Percentiles rank a stretch among this genome's conserved stretches.
phyloP scores from a whole-genome alignment of 2,797 vertebrate genomes.

The Cryptoprocta ferox region DNA sequence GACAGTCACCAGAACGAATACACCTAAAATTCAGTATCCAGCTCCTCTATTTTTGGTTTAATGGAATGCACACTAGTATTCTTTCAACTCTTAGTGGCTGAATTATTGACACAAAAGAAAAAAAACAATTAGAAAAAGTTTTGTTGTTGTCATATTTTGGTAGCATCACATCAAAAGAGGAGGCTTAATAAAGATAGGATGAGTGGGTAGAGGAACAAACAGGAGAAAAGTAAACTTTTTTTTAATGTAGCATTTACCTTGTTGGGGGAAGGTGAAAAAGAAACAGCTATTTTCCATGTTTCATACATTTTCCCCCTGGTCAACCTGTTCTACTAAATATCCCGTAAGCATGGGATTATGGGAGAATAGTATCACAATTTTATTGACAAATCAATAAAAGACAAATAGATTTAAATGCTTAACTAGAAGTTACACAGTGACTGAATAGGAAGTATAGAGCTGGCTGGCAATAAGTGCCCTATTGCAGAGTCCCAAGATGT shows the following conservation, averaged over 20 bases:
- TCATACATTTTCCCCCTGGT: background rate
- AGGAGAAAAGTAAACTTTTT: background rate
- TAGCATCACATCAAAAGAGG: background rate
- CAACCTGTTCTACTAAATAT: background rate
- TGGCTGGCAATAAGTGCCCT: rapidly evolving
- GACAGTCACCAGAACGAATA: background rate
- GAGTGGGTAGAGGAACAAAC: background rate
- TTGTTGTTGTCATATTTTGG: background rate
- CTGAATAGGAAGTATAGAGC: background rate
- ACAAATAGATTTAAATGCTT: background rate
- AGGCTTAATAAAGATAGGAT: background rate
- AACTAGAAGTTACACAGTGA: background rate
- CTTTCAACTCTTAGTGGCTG: background rate
- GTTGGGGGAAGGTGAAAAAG: background rate
- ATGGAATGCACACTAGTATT: background rate
- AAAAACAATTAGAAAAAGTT: background rate
- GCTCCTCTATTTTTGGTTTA: background rate
- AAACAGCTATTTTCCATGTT: background rate
- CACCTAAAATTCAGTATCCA: background rate
- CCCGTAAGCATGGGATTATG: background rate
- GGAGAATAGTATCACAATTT: background rate
- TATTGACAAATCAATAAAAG: background rate
- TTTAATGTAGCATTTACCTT: background rate
- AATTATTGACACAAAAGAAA: background rate
- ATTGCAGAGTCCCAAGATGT: background rate